These are phyloP conservation scores for Drosophila meridionalis DNA, from an alignment of 2,888 invertebrate species.

Conservation along the genomic window DNA sequence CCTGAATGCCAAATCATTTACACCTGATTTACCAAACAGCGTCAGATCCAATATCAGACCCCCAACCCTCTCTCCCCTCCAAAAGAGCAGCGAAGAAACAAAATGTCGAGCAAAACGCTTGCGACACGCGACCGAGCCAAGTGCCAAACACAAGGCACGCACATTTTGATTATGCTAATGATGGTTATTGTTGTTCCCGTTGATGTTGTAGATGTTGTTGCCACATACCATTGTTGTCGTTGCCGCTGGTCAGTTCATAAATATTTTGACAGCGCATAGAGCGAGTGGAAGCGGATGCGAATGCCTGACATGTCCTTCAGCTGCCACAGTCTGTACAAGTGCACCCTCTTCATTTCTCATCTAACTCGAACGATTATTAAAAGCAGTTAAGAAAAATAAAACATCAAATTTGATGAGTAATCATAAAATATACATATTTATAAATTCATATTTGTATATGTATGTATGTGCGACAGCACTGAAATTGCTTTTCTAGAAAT, in stretches of 20 bases:
- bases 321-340: constrained; percentile 25
- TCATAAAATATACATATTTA: neutral
- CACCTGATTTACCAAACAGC: constrained; percentile 67
- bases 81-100: constrained; percentile 23
- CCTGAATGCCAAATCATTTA: constrained; percentile 63
- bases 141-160: constrained; percentile 59
- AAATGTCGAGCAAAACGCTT: constrained; percentile 37
- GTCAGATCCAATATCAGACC: constrained; percentile 3
- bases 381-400: neutral
- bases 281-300: constrained; percentile 47
- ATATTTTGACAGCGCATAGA: constrained; percentile 52
- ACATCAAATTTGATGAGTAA: constrained; percentile 14
- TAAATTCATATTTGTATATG: neutral
- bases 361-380: constrained; percentile 20
- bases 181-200: constrained; percentile 41
- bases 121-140: constrained; percentile 60
- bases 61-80: constrained; percentile 9
- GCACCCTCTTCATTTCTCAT: constrained; percentile 40
- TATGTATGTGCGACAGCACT: neutral
- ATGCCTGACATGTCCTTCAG: constrained; percentile 40
- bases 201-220: constrained; percentile 1
- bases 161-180: constrained; percentile 77
- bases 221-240: constrained; percentile 1
- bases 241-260: constrained; percentile 51
- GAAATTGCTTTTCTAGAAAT: constrained; percentile 6